Percentiles rank a stretch among this genome's conserved stretches.
These are phyloP conservation scores for Anser brachyrhynchus DNA, from an alignment of 2,113 vertebrate species.

Conservation along the genomic window DNA sequence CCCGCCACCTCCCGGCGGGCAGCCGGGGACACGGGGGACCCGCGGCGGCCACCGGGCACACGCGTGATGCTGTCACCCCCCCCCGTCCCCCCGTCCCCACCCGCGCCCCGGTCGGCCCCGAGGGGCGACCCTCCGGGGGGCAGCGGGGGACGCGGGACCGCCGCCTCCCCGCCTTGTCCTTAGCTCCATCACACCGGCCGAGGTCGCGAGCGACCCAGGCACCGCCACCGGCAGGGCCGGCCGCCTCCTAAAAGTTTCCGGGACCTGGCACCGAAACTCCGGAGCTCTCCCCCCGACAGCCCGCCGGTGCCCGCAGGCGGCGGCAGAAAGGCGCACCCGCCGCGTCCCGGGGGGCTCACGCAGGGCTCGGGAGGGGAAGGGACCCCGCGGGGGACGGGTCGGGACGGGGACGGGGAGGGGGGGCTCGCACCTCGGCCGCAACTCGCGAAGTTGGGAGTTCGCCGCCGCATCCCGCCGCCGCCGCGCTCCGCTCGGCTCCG, in stretches of 20 bases:
- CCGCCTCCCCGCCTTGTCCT: not conserved
- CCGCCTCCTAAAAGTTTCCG: conserved; percentile 36
- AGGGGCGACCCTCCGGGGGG: not conserved
- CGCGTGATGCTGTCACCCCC: no score
- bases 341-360: not conserved
- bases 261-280: conserved; percentile 22
- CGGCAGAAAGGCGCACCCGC: not conserved
- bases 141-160: not conserved
- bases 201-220: not conserved
- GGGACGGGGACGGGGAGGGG: no score
- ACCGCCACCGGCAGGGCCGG: no score
- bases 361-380: not conserved
- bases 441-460: conserved; percentile 17
- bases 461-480: not conserved
- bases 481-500: not conserved
- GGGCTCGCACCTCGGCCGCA: not conserved
- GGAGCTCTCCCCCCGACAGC: not conserved
- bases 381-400: not conserved
- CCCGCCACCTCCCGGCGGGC: conserved; percentile 18
- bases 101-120: not conserved
- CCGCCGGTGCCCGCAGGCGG: not conserved
- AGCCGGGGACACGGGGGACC: not conserved
- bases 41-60: not conserved
- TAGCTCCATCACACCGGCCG: not conserved
- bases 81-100: no score